Base-by-base conservation (phyloP, 2,113 vertebrate genomes). In the Turnix velox region DNA sequence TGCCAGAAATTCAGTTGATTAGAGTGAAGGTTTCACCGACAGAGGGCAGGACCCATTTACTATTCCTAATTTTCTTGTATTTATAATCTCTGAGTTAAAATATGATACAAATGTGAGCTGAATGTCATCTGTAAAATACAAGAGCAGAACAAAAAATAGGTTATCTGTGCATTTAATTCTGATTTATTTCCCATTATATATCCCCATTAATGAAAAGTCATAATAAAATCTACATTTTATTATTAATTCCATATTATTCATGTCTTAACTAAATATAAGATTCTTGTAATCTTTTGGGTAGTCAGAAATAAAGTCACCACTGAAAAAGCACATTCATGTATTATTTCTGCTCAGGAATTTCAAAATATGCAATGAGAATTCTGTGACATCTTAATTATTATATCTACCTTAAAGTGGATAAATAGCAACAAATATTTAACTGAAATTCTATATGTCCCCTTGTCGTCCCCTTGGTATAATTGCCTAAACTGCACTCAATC, bases 191-290 rank as follows among this genome's bases (percentile, higher is more conserved):
- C 8, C 30, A 25, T 4, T 9, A 39, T 65, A 58, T 24, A 52
- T 4, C 5, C 51, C 49, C 25, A 42, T 28, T 73, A 68, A 74
- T 33, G 57, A 89, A 91, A 89, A 68, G 19, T 52, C 49, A 14
- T 45, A 30, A 40, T 73, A 82, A 81, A 85, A 58, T 85, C 31
- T 85, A 35, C 9, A 55, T 87, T 86, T 94, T 33, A 13, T 61
- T 77, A 94, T 74, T 91, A 74, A 95, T 86, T 84, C 13, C 45
- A 87, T 63, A 63, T 92, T 91, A 77, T 71, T 83, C 20, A 92
- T 94, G 49, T 51, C 35, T 27, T 80, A 31, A 90, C 46, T 88
- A 61, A 80, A 91, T 91, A 20, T 58, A 92, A 89, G 37, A 91
- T 12, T 40, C 45, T 72, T 48, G 19, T 19, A 13, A 35, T 22